These are phyloP conservation scores for Trimorus sp. DNA, from an alignment of 2,888 invertebrate genomes.

Conservation along the genomic window DNA sequence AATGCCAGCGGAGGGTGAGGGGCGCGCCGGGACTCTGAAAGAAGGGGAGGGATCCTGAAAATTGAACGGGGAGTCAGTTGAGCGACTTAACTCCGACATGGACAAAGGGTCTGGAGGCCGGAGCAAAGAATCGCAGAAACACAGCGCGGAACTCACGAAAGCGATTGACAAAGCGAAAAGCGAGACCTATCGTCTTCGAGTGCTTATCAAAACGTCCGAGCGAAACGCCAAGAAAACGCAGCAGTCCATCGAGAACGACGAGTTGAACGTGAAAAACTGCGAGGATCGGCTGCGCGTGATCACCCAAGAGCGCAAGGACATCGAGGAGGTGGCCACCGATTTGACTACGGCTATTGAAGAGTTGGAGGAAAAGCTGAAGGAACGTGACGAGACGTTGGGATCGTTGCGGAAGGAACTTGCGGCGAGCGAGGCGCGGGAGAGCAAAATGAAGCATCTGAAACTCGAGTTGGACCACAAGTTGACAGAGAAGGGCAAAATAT, in stretches of 20 bases:
- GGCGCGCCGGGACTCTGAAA: constrained; percentile 83
- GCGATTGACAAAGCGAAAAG: constrained; percentile 88
- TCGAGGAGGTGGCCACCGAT: constrained; percentile 84
- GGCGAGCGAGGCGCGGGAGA: constrained; percentile 85
- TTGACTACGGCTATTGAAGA: constrained; percentile 84
- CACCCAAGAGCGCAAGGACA: constrained; percentile 84
- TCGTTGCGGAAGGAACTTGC: constrained; percentile 86
- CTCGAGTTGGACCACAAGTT: constrained; percentile 90
- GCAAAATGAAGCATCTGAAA: constrained; percentile 86
- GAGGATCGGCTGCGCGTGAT: constrained; percentile 86
- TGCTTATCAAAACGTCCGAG: constrained; percentile 86
- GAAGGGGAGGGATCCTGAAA: constrained; percentile 84
- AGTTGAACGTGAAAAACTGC: constrained; percentile 87
- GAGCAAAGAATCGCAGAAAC: constrained; percentile 87
- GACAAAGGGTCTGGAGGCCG: constrained; percentile 87
- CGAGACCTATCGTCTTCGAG: constrained; percentile 87
- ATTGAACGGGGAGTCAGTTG: constrained; percentile 85
- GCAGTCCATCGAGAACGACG: constrained; percentile 89
- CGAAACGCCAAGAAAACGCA: constrained; percentile 89
- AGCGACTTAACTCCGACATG: constrained; percentile 86
- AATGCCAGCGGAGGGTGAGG: no score
- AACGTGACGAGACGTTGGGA: constrained; percentile 83
- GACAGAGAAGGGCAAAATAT: constrained; percentile 83
- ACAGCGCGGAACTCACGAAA: constrained; percentile 86
- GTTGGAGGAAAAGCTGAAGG: constrained; percentile 84